These are phyloP conservation scores for Eumerus sabulonum DNA, from an alignment of 2,888 invertebrate genomes.

Conservation along the genomic window DNA sequence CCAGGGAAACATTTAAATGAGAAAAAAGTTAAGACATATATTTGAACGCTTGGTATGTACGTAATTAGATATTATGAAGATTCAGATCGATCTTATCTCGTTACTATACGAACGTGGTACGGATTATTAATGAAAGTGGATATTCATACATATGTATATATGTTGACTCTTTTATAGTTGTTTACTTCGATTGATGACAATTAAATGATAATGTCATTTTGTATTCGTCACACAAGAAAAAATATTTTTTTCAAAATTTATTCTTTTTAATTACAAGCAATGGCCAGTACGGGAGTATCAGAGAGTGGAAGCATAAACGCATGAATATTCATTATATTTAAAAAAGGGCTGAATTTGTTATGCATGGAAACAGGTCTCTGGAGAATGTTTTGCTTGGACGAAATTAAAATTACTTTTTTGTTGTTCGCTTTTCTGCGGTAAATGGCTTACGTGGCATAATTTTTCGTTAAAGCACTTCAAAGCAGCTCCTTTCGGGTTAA, in stretches of 20 bases:
- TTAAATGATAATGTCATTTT: constrained; percentile 50
- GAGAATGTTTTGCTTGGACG: constrained; percentile 47
- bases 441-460: constrained; percentile 27
- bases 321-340: constrained; percentile 51
- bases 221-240: constrained; percentile 39
- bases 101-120: too few relatives aligned
- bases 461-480: constrained; percentile 37
- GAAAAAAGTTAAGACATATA: too few relatives aligned
- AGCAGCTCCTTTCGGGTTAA: constrained; percentile 36
- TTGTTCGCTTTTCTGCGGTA: constrained; percentile 22
- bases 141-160: too few relatives aligned
- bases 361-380: constrained; percentile 57
- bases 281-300: constrained; percentile 46
- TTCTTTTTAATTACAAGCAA: constrained; percentile 33
- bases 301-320: constrained; percentile 51
- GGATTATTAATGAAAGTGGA: too few relatives aligned
- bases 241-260: constrained; percentile 9
- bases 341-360: constrained; percentile 55
- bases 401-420: constrained; percentile 53
- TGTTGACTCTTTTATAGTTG: too few relatives aligned
- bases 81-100: too few relatives aligned
- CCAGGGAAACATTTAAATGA: too few relatives aligned
- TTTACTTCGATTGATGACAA: constrained; percentile 49
- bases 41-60: too few relatives aligned
- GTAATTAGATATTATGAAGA: too few relatives aligned